These are phyloP conservation scores for Protonibea diacanthus DNA, from an alignment of 2,797 vertebrate species.

Conservation along the genomic window DNA sequence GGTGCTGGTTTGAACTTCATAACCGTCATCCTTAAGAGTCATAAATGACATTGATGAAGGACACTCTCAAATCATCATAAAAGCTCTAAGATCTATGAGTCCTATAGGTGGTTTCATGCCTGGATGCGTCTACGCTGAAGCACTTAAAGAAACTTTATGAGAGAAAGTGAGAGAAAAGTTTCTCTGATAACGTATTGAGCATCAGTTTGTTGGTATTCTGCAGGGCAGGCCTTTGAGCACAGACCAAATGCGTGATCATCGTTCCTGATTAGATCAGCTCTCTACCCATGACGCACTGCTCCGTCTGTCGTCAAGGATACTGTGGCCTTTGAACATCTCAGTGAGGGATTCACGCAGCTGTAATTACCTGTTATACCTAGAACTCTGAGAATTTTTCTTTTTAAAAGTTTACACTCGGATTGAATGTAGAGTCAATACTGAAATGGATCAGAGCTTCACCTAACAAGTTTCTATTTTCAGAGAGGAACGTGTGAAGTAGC, in stretches of 20 bases:
- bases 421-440: conserved; percentile 6
- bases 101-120: conserved; percentile 16
- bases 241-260: conserved; percentile 41
- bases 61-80: conserved; percentile 43
- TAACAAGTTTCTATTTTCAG: conserved; percentile 56
- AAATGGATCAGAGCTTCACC: conserved; percentile 36
- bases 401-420: conserved; percentile 32
- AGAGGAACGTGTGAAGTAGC: conserved; percentile 36
- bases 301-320: conserved; percentile 49
- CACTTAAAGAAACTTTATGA: conserved; percentile 25
- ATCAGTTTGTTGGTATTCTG: conserved; percentile 56
- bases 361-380: conserved; percentile 15
- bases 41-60: conserved; percentile 43
- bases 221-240: conserved; percentile 12
- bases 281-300: conserved; percentile 24
- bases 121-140: conserved; percentile 4
- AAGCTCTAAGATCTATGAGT: conserved; percentile 16
- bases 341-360: conserved; percentile 1
- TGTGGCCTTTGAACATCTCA: conserved; percentile 47
- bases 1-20: neutral
- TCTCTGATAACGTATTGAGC: conserved; percentile 53
- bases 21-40: conserved; percentile 10
- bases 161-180: conserved; percentile 43
- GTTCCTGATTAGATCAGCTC: conserved; percentile 57
- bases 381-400: conserved; percentile 19